Conservation (phyloP, 2,888 invertebrate species). For the Drosophila mercatorum region DNA sequence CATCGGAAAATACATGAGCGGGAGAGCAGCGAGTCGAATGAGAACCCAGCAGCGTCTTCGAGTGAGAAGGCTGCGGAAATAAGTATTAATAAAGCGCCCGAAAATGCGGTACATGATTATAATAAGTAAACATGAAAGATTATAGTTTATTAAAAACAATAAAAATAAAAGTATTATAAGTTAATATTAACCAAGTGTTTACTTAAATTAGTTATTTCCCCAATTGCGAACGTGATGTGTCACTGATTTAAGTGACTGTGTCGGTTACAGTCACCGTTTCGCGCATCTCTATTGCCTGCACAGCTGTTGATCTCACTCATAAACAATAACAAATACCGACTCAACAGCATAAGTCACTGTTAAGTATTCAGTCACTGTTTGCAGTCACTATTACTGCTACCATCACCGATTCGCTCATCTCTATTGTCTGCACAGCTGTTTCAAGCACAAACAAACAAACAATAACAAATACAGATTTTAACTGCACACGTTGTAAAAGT, state of each 20-base stretch:
- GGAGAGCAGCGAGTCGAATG: constrained; percentile 12
- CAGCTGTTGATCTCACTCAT: background rate
- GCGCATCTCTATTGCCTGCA: background rate
- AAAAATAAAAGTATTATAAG: too few species aligned
- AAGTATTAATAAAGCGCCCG: background rate
- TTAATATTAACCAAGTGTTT: too few species aligned
- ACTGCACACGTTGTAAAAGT: background rate
- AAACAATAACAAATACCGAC: background rate
- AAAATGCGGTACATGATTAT: background rate
- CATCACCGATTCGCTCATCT: constrained; percentile 8
- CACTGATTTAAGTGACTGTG: background rate
- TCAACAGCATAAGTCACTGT: background rate
- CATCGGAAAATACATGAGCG: constrained; percentile 78
- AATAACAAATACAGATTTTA: constrained; percentile 13
- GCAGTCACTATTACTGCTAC: constrained; percentile 5
- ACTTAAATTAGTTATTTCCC: too few species aligned
- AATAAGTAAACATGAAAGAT: constrained; percentile 6
- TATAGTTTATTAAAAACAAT: background rate
- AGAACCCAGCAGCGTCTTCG: background rate
- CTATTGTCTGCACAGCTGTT: constrained; percentile 31
- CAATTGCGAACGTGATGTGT: background rate
- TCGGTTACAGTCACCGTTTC: background rate
- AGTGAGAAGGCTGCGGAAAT: background rate
- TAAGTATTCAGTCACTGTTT: background rate
- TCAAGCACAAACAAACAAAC: background rate